Evolutionary conservation across 2,888 invertebrate genomes (phyloP).

Genomic region (Drosophila eohydei): DNA sequence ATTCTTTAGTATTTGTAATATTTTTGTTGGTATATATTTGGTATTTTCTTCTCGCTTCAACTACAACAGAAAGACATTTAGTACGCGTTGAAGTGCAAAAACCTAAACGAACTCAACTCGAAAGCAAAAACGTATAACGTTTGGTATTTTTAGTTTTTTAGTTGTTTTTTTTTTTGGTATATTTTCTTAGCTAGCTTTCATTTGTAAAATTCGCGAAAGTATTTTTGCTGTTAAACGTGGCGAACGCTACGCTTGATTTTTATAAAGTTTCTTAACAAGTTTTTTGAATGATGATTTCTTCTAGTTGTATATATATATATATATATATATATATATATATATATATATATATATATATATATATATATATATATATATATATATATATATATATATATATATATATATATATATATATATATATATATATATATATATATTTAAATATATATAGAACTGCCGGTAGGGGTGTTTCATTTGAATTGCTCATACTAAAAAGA

Average conservation of each 20-base stretch:
- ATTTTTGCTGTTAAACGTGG: constrained; percentile 25
- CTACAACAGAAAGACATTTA: constrained; percentile 57
- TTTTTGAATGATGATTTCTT: constrained; percentile 26
- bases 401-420: not conserved
- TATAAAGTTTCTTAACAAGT: constrained; percentile 47
- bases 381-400: not conserved
- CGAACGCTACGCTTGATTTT: constrained; percentile 30
- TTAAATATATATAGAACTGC: constrained; percentile 55
- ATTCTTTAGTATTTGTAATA: constrained; percentile 3
- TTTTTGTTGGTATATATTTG: not conserved
- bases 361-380: not conserved
- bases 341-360: not conserved
- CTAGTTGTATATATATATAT: not conserved
- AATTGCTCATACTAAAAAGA: constrained; percentile 53
- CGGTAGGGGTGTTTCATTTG: constrained; percentile 75
- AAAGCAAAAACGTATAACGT: constrained; percentile 4
- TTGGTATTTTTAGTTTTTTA: constrained; percentile 1
- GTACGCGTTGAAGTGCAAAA: not conserved
- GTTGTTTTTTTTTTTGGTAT: constrained; percentile 2
- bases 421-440: constrained; percentile 27
- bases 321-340: not conserved
- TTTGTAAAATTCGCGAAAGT: constrained; percentile 61
- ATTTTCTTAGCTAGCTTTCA: constrained; percentile 32
- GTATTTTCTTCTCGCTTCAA: constrained; percentile 47
- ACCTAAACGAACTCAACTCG: constrained; percentile 50